A percentile compares a stretch with the other conserved stretches of the same genome.
Evolutionary conservation across 1,140 invertebrate genomes (phyloP).

Genomic region (Euschistus heros): DNA sequence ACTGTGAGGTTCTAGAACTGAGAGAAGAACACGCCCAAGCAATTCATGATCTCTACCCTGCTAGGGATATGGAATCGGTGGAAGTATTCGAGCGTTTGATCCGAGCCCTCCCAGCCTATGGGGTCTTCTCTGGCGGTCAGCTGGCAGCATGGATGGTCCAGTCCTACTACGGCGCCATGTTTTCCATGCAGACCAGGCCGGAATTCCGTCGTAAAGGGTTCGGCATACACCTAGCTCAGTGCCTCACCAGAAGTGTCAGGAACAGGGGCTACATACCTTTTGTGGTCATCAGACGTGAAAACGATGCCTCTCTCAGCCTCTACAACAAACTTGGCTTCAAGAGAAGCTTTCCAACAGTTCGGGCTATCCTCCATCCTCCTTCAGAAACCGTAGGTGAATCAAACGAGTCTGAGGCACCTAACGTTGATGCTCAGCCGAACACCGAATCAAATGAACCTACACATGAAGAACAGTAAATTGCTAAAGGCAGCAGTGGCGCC

Average conservation of each 20-base stretch:
- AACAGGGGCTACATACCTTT: slow-evolving; percentile 67
- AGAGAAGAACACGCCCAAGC: slow-evolving; percentile 61
- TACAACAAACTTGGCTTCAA: slow-evolving; percentile 69
- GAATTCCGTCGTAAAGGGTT: slow-evolving; percentile 66
- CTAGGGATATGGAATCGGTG: slow-evolving; percentile 71
- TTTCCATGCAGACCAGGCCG: slow-evolving; percentile 77
- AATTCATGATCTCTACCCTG: slow-evolving; percentile 72
- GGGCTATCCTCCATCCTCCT: slow-evolving; percentile 57
- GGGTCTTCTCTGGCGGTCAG: slow-evolving; percentile 45
- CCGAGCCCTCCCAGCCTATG: slow-evolving; percentile 58
- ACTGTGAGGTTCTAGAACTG: slow-evolving; percentile 51
- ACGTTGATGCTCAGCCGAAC: too few relatives aligned
- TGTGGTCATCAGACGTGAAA: slow-evolving; percentile 74
- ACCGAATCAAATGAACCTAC: too few relatives aligned
- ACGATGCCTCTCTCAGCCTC: slow-evolving; percentile 65
- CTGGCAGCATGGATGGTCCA: slow-evolving; percentile 40
- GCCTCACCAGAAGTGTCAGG: slow-evolving; percentile 54
- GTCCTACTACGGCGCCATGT: slow-evolving; percentile 79
- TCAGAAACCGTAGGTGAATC: background rate
- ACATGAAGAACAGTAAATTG: too few relatives aligned
- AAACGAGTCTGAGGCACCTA: too few relatives aligned
- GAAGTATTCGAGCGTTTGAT: slow-evolving; percentile 65
- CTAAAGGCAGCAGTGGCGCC: too few relatives aligned
- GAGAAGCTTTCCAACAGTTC: slow-evolving; percentile 61
- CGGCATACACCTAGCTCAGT: slow-evolving; percentile 53